Conservation (phyloP, 2,113 vertebrate genomes). For the Sinocyclocheilus maitianheensis region DNA sequence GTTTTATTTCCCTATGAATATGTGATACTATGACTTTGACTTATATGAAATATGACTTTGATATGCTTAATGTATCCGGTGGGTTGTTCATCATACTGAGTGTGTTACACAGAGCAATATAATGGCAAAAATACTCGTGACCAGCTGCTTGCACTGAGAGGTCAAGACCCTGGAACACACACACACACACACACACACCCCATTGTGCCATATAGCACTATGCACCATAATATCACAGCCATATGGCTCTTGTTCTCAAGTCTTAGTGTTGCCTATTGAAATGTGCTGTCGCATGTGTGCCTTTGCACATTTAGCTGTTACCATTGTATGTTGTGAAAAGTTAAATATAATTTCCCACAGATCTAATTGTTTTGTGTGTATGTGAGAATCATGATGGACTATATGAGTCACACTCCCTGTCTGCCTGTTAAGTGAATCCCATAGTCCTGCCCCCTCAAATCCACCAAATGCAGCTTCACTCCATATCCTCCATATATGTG, state of each 20-base stretch:
- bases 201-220: neutral
- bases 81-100: constrained; percentile 58
- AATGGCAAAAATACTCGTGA: constrained; percentile 23
- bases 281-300: neutral
- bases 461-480: constrained; percentile 18
- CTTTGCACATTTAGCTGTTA: neutral
- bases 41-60: constrained; percentile 49
- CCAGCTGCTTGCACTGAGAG: constrained; percentile 48
- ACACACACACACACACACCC: neutral
- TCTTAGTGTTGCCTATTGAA: neutral
- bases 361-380: constrained; percentile 34
- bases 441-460: constrained; percentile 28
- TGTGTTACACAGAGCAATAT: constrained; percentile 2
- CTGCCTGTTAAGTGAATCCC: constrained; percentile 21
- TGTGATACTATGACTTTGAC: constrained; percentile 52
- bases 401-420: constrained; percentile 47
- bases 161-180: constrained; percentile 5
- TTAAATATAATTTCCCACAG: constrained; percentile 51
- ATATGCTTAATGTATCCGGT: constrained; percentile 58
- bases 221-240: constrained; percentile 13
- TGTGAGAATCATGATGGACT: neutral
- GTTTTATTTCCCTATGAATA: constrained; percentile 67
- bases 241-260: constrained; percentile 10
- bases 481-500: neutral
- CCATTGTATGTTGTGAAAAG: constrained; percentile 1